phyloP scores from a whole-genome alignment of 2,797 vertebrate genomes.

The Tarsius wallacei region DNA sequence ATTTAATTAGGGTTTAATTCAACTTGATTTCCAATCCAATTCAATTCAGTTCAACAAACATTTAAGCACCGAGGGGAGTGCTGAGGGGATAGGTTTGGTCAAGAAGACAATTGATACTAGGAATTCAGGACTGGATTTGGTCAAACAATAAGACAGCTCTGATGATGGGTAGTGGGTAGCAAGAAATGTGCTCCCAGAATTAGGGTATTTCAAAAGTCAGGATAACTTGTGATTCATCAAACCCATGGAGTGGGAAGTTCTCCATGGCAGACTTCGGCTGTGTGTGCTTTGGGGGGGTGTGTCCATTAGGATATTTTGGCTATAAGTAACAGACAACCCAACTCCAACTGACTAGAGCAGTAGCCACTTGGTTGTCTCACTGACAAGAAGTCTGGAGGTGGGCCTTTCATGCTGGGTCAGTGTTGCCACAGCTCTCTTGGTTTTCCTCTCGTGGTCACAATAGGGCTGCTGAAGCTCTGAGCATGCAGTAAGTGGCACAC shows the following conservation, averaged over 20 bases:
- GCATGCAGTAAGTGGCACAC: neutral
- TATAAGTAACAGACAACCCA: neutral
- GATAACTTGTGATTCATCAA: neutral
- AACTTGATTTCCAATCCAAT: slow-evolving; percentile 41
- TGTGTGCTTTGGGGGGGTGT: neutral
- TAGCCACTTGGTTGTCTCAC: neutral
- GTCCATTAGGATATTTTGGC: neutral
- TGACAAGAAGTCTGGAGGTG: neutral
- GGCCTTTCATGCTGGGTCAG: neutral
- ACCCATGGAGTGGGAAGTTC: neutral
- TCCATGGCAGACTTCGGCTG: neutral
- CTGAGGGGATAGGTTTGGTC: neutral
- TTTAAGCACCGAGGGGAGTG: neutral
- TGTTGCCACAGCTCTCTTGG: neutral
- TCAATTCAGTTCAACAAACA: slow-evolving; percentile 28
- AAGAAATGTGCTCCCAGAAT: neutral
- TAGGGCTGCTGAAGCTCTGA: neutral
- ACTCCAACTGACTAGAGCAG: neutral
- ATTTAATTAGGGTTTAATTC: slow-evolving; percentile 53
- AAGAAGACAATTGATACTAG: neutral
- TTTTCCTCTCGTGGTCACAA: neutral
- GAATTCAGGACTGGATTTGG: neutral
- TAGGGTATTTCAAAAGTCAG: neutral
- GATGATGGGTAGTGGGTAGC: neutral
- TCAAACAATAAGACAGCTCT: neutral